phyloP scores from a whole-genome alignment of 2,888 invertebrate genomes.

The Amphipyra tragopoginis region DNA sequence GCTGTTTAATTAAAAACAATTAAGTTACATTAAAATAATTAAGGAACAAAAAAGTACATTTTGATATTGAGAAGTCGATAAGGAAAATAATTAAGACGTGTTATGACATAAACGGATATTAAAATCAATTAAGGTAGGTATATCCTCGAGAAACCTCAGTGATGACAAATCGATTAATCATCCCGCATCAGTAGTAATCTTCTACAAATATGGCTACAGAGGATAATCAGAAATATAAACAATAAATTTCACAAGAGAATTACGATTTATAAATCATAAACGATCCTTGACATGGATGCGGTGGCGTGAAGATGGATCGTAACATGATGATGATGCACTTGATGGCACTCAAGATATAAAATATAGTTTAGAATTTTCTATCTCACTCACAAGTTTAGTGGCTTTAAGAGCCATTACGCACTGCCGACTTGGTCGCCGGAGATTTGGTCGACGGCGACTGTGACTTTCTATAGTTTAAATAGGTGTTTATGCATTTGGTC shows the following conservation, averaged over 20 bases:
- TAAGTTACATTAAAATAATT: neutral
- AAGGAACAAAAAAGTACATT: conserved; percentile 26
- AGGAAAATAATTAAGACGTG: conserved; percentile 49
- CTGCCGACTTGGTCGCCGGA: too few species aligned
- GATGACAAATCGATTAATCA: conserved; percentile 60
- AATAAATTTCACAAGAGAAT: conserved; percentile 58
- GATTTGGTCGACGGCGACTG: too few species aligned
- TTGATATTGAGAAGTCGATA: conserved; percentile 32
- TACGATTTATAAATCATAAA: conserved; percentile 67
- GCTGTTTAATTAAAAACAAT: neutral
- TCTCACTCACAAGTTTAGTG: too few species aligned
- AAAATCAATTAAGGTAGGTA: conserved; percentile 50
- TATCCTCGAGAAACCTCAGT: conserved; percentile 21
- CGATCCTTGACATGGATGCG: conserved; percentile 67
- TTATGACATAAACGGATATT: conserved; percentile 52
- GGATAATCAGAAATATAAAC: conserved; percentile 58
- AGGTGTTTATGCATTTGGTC: too few species aligned
- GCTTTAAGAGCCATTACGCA: too few species aligned
- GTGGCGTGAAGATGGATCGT: conserved; percentile 56
- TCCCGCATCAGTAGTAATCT: conserved; percentile 51
- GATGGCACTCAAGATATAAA: conserved; percentile 14
- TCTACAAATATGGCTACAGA: conserved; percentile 61
- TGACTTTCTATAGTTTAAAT: too few species aligned
- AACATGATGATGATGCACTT: conserved; percentile 11
- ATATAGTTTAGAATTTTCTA: conserved; percentile 16